Percentiles rank a stretch among this genome's conserved stretches.
Conservation (phyloP, 2,797 vertebrate genomes). For the Gallinago solitaria region DNA sequence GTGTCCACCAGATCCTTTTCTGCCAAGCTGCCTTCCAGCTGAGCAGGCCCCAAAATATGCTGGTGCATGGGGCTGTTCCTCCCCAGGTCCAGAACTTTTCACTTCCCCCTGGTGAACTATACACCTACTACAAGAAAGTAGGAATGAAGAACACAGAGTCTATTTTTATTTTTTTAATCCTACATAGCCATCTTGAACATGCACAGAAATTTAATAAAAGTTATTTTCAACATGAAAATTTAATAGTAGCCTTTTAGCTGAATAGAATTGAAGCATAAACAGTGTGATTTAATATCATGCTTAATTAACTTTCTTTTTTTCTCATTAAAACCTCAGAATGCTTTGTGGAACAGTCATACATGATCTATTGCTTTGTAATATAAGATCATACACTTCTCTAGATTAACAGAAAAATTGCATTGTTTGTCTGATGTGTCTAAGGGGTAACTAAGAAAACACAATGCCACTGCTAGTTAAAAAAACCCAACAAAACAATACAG, state of each 20-base stretch:
- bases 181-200: background rate
- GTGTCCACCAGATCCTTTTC: background rate
- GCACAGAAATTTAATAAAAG: background rate
- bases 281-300: background rate
- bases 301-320: background rate
- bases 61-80: background rate
- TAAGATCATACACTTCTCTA: background rate
- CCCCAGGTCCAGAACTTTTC: background rate
- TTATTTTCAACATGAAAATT: background rate
- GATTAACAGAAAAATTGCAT: background rate
- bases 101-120: background rate
- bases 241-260: background rate
- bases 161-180: background rate
- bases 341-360: background rate
- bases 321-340: background rate
- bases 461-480: background rate
- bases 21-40: background rate
- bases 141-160: background rate
- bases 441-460: background rate
- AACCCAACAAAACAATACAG: background rate
- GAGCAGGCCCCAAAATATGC: accelerated
- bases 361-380: background rate
- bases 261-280: background rate
- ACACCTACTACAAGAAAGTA: background rate
- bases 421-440: background rate